A percentile compares a stretch with the other conserved stretches of the same genome.
These are phyloP conservation scores for Gastracanthus pulcherrimus DNA, from an alignment of 2,888 invertebrate species.

Conservation along the genomic window DNA sequence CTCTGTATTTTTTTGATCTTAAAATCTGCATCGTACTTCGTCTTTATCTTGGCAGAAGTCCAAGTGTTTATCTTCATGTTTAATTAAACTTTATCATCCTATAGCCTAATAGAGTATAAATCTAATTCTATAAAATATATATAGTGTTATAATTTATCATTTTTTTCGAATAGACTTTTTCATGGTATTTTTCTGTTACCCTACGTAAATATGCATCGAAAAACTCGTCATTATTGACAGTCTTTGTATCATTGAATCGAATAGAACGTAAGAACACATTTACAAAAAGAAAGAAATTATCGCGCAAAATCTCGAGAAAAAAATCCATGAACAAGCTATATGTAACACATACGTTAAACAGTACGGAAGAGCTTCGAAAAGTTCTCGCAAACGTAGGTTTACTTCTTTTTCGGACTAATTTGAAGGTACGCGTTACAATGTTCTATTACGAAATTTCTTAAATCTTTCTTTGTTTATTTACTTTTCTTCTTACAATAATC, in stretches of 20 bases:
- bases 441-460: slow-evolving; percentile 17
- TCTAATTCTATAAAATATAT: slow-evolving; percentile 63
- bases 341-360: slow-evolving; percentile 21
- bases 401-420: slow-evolving; percentile 22
- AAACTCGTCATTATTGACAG: slow-evolving; percentile 56
- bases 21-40: slow-evolving; percentile 51
- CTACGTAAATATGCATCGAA: slow-evolving; percentile 55
- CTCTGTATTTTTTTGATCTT: slow-evolving; percentile 46
- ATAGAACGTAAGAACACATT: slow-evolving; percentile 33
- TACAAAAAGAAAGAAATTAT: slow-evolving; percentile 26
- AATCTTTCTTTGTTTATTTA: slow-evolving; percentile 39
- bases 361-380: slow-evolving; percentile 48
- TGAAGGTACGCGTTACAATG: slow-evolving; percentile 16
- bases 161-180: slow-evolving; percentile 46
- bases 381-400: slow-evolving; percentile 22
- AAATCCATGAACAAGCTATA: slow-evolving; percentile 9
- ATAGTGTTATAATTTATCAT: slow-evolving; percentile 51
- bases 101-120: slow-evolving; percentile 61
- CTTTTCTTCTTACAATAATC: slow-evolving; percentile 11
- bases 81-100: slow-evolving; percentile 31
- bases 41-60: slow-evolving; percentile 48
- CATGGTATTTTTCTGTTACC: slow-evolving; percentile 6
- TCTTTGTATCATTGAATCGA: slow-evolving; percentile 46
- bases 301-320: slow-evolving; percentile 11
- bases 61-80: slow-evolving; percentile 40